phyloP scores from a whole-genome alignment of 2,113 vertebrate species.

The Salvelinus sp. region DNA sequence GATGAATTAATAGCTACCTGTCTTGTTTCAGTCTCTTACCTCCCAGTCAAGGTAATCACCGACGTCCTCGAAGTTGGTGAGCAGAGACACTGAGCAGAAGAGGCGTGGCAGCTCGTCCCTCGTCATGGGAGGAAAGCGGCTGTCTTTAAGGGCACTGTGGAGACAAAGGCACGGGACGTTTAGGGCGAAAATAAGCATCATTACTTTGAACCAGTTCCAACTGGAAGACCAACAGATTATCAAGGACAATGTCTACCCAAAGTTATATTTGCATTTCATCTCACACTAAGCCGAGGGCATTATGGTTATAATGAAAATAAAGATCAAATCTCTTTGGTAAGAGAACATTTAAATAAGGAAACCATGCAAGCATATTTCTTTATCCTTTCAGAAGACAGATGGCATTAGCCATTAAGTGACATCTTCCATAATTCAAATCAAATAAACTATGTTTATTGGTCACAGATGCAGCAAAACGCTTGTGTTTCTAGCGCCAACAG shows the following conservation, averaged over 20 bases:
- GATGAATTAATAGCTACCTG: neutral
- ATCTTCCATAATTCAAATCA: neutral
- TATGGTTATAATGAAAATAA: neutral
- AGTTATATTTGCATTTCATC: neutral
- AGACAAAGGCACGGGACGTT: slow-evolving; percentile 39
- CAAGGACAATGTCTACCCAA: neutral
- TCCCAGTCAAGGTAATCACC: slow-evolving; percentile 99
- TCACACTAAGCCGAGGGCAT: neutral
- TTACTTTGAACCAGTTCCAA: neutral
- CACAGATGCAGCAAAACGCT: too few relatives aligned
- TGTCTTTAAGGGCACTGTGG: slow-evolving; percentile 99
- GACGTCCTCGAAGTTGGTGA: slow-evolving; percentile 99
- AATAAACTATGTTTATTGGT: too few relatives aligned
- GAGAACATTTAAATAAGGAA: too few relatives aligned
- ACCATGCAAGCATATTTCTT: neutral
- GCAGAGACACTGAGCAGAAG: slow-evolving; percentile 99
- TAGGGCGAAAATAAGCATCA: neutral
- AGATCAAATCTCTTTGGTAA: too few relatives aligned
- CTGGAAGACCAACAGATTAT: neutral
- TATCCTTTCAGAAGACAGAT: neutral
- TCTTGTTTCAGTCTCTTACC: slow-evolving; percentile 75
- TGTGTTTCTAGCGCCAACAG: too few relatives aligned
- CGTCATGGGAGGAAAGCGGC: slow-evolving; percentile 99
- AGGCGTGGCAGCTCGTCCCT: slow-evolving; percentile 99
- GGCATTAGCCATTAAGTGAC: neutral